phyloP scores from a whole-genome alignment of 2,113 vertebrate genomes.

The Channa argus region DNA sequence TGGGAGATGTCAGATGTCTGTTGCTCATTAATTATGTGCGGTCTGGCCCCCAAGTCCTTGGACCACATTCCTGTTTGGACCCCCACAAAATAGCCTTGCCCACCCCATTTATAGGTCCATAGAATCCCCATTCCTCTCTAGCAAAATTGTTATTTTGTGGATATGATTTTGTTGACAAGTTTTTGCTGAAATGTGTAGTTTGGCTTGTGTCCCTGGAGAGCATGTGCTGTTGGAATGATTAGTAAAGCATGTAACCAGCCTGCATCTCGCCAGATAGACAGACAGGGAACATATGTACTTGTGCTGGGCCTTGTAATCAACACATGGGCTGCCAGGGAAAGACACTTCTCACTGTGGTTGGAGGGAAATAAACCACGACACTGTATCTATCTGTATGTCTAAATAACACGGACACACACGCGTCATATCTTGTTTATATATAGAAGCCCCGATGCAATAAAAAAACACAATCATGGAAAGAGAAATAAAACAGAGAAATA shows the following conservation, averaged over 20 bases:
- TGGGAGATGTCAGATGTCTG: no score
- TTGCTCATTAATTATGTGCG: no score
- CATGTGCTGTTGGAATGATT: slow-evolving; percentile 70
- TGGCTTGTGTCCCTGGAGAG: slow-evolving; percentile 62
- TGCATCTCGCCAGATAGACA: slow-evolving; percentile 61
- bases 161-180: slow-evolving; percentile 50
- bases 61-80: no score
- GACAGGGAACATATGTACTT: slow-evolving; percentile 76
- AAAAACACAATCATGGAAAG: slow-evolving; percentile 8
- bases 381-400: slow-evolving; percentile 9
- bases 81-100: no score
- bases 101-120: no score
- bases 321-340: slow-evolving; percentile 57
- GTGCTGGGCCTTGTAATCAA: slow-evolving; percentile 70
- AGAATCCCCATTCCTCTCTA: slow-evolving; percentile 9
- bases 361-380: slow-evolving; percentile 18
- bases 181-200: slow-evolving; percentile 52
- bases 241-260: slow-evolving; percentile 62
- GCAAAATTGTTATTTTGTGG: slow-evolving; percentile 23
- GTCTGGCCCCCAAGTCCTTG: no score
- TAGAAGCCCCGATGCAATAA: slow-evolving; percentile 32
- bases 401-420: slow-evolving; percentile 25
- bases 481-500: slow-evolving; percentile 20
- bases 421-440: slow-evolving; percentile 9
- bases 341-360: slow-evolving; percentile 12